A percentile compares a stretch with the other conserved stretches of the same genome.
Conservation (phyloP, 2,113 vertebrate genomes). For the Arvicanthis niloticus region DNA sequence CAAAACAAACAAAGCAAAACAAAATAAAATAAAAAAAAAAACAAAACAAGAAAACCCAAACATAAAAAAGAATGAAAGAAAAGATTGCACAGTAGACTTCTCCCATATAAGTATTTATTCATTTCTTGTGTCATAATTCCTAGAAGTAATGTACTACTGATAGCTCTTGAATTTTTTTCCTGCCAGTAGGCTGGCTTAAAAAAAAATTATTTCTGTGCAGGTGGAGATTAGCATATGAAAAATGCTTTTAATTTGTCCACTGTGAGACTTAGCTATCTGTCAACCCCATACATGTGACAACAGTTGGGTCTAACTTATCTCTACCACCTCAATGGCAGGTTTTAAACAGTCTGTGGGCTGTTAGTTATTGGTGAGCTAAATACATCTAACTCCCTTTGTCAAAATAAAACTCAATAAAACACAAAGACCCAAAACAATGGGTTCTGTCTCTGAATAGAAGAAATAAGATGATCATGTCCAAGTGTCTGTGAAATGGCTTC, state of each 20-base stretch:
- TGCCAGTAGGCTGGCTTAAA: slow-evolving; percentile 40
- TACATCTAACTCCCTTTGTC: slow-evolving; percentile 76
- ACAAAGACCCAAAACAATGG: slow-evolving; percentile 42
- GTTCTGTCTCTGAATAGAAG: slow-evolving; percentile 20
- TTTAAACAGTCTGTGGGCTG: slow-evolving; percentile 85
- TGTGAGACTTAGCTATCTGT: slow-evolving; percentile 83
- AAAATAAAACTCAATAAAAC: slow-evolving; percentile 72
- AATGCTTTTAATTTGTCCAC: slow-evolving; percentile 85
- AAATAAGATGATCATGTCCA: not conserved
- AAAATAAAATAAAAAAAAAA: too few relatives aligned
- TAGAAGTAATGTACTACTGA: slow-evolving; percentile 77
- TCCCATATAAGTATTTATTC: slow-evolving; percentile 65
- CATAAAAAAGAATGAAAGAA: not conserved
- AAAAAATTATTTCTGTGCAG: slow-evolving; percentile 68
- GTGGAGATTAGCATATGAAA: slow-evolving; percentile 84
- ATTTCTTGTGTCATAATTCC: slow-evolving; percentile 77
- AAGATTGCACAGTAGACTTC: not conserved
- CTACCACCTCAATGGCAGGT: slow-evolving; percentile 85
- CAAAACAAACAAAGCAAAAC: too few relatives aligned
- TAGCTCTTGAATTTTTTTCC: slow-evolving; percentile 79
- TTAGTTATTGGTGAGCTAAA: slow-evolving; percentile 84
- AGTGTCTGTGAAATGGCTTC: slow-evolving; percentile 54
- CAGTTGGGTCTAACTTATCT: slow-evolving; percentile 86
- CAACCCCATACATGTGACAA: slow-evolving; percentile 79
- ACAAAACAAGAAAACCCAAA: not conserved